phyloP scores from a whole-genome alignment of 2,797 vertebrate genomes.

The Cyprinella venusta region DNA sequence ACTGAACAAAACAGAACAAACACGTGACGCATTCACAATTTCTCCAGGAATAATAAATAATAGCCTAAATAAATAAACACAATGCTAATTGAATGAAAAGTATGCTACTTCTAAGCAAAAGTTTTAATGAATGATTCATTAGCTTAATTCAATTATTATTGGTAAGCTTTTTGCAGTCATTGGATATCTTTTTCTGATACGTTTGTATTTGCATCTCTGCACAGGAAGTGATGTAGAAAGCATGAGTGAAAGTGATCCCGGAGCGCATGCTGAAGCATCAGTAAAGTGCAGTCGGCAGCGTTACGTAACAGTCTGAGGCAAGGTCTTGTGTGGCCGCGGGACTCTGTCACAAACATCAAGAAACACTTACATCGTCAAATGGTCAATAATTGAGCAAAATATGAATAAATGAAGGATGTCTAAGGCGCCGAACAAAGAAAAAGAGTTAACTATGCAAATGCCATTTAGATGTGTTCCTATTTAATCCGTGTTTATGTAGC shows the following conservation, averaged over 20 bases:
- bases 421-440: background rate
- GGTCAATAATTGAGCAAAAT: background rate
- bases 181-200: background rate
- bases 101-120: background rate
- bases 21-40: background rate
- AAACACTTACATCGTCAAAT: slow-evolving; percentile 4
- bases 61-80: background rate
- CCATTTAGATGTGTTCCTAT: background rate
- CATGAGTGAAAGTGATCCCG: background rate
- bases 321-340: slow-evolving; percentile 9
- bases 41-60: background rate
- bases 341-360: slow-evolving; percentile 4
- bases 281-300: slow-evolving; percentile 17
- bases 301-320: slow-evolving; percentile 14
- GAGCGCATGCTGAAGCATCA: slow-evolving; percentile 27
- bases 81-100: background rate
- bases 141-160: background rate
- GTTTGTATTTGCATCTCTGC: background rate
- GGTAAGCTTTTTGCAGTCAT: background rate
- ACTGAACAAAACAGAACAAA: no score
- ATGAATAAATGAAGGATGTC: background rate
- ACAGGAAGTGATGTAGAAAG: slow-evolving; percentile 4
- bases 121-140: background rate
- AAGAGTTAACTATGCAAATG: background rate
- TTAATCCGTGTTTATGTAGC: background rate